Percentiles rank a stretch among this genome's conserved stretches.
Conservation (phyloP, 2,113 vertebrate genomes). For the Brachypteracias leptosomus region DNA sequence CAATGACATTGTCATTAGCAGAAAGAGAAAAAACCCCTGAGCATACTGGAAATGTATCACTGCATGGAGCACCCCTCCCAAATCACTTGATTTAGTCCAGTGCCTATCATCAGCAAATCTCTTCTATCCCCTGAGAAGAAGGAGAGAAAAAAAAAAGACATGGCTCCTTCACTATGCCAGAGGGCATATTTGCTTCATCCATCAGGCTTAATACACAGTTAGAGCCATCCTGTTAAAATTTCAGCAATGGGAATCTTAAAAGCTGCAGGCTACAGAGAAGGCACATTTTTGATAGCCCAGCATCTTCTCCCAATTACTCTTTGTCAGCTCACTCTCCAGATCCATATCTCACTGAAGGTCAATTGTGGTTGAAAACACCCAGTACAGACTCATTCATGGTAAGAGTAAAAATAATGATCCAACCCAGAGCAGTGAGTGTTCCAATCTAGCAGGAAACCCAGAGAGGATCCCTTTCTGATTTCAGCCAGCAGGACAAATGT, state of each 20-base stretch:
- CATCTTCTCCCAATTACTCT: conserved; percentile 59
- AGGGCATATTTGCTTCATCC: conserved; percentile 1
- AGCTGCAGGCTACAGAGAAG: conserved; percentile 47
- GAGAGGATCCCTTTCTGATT: conserved; percentile 4
- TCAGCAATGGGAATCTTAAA: conserved; percentile 50
- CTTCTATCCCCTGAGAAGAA: background rate
- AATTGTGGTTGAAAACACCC: conserved; percentile 47
- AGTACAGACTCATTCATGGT: conserved; percentile 44
- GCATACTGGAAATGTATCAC: background rate
- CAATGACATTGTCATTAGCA: background rate
- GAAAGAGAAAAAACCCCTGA: background rate
- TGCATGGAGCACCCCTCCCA: background rate
- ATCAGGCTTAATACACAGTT: conserved; percentile 13
- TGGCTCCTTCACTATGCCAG: background rate
- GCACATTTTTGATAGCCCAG: conserved; percentile 5
- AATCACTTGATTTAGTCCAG: background rate
- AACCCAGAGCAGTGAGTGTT: background rate
- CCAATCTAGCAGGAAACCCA: background rate
- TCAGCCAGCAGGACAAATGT: background rate
- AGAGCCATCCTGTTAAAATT: conserved; percentile 37
- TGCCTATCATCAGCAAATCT: background rate
- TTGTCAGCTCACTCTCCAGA: conserved; percentile 46
- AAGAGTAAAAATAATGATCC: conserved; percentile 46
- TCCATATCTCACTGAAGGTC: conserved; percentile 54
- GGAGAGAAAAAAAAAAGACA: background rate